Percentiles rank a stretch among this genome's conserved stretches.
Evolutionary conservation across 1,140 invertebrate species (phyloP).

Genomic region (Potamilus streckersoni): DNA sequence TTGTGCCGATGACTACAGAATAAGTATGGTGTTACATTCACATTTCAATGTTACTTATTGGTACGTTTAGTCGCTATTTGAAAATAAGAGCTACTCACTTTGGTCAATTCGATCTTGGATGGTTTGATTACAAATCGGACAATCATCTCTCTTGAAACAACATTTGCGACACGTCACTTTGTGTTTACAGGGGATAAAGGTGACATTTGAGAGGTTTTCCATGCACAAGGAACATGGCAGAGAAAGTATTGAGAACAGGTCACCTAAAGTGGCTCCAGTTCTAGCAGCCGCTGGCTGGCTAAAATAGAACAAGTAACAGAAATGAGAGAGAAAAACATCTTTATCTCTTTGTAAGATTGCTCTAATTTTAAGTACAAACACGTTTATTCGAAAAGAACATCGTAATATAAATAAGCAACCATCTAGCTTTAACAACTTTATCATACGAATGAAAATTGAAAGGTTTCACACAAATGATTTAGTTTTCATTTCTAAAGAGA

Average conservation of each 20-base stretch:
- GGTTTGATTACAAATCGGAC: conserved; percentile 30
- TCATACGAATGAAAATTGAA: no score
- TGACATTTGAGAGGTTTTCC: conserved; percentile 26
- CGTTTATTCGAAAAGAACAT: background rate
- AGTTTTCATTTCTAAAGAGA: no score
- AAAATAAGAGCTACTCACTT: conserved; percentile 5
- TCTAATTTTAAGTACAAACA: background rate
- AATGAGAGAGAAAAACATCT: background rate
- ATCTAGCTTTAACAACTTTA: background rate
- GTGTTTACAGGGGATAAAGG: conserved; percentile 37
- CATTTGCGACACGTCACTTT: conserved; percentile 32
- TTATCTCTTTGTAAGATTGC: background rate
- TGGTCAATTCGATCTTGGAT: conserved; percentile 25
- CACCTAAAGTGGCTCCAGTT: conserved; percentile 7
- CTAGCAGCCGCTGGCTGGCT: background rate
- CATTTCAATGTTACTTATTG: no score
- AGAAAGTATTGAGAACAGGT: conserved; percentile 26
- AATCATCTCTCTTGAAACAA: conserved; percentile 26
- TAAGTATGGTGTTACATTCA: no score
- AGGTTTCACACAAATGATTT: no score
- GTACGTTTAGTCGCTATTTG: no score
- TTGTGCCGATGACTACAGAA: no score
- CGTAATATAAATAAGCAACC: background rate
- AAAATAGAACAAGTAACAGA: background rate
- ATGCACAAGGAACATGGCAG: conserved; percentile 33